These are phyloP conservation scores for Limnephilus auricula DNA, from an alignment of 2,888 invertebrate species.

Conservation along the genomic window DNA sequence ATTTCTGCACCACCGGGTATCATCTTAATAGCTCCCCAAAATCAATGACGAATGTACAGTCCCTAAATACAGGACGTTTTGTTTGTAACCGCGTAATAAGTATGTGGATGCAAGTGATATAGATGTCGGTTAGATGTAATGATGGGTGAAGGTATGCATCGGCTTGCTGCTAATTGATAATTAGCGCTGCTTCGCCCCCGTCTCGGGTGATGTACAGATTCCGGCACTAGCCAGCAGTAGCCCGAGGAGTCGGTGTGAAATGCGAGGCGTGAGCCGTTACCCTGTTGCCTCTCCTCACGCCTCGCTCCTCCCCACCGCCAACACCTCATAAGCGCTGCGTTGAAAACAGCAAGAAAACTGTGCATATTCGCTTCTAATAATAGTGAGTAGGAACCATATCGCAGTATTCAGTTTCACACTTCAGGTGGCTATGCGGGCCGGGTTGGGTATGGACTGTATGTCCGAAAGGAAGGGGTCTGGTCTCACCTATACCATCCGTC, in stretches of 20 bases:
- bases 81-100: neutral
- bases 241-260: neutral
- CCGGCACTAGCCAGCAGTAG: neutral
- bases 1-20: too few species aligned
- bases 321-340: conserved; percentile 19
- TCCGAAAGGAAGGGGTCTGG: neutral
- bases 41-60: neutral
- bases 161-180: neutral
- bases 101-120: neutral
- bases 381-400: conserved; percentile 10
- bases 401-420: conserved; percentile 42
- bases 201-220: neutral
- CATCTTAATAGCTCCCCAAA: neutral
- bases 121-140: neutral
- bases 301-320: neutral
- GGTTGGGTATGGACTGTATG: neutral
- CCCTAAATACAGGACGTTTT: too few species aligned
- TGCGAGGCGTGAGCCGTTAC: neutral
- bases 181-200: neutral
- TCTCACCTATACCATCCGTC: conserved; percentile 13
- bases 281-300: neutral
- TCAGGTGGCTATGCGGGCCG: conserved; percentile 26
- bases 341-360: conserved; percentile 22
- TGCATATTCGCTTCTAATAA: conserved; percentile 39
- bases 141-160: neutral